phyloP scores from a whole-genome alignment of 2,113 vertebrate species.

The Nesospiza acunhae region DNA sequence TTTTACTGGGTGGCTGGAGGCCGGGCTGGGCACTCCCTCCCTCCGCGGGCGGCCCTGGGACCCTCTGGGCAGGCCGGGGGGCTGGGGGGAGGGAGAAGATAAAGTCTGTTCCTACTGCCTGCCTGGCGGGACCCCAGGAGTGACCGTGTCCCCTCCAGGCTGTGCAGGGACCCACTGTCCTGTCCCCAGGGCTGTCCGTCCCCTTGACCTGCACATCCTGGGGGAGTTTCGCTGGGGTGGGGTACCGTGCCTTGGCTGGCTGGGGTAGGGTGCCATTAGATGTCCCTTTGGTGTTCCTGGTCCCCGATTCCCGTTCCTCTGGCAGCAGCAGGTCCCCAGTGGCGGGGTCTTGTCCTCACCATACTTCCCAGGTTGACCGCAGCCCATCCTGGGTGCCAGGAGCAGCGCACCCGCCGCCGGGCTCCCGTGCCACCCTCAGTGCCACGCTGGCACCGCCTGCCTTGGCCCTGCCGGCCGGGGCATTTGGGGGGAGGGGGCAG shows the following conservation, averaged over 20 bases:
- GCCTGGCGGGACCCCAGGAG: neutral
- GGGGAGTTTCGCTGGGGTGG: neutral
- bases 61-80: neutral
- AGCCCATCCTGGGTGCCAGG: neutral
- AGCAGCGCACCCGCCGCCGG: rapidly evolving
- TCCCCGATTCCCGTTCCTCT: neutral
- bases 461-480: neutral
- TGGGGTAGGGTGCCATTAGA: neutral
- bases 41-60: rapidly evolving
- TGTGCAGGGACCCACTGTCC: neutral
- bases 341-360: neutral
- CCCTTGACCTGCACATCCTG: rapidly evolving
- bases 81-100: neutral
- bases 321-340: neutral
- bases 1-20: neutral
- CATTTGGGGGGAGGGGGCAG: neutral
- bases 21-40: neutral
- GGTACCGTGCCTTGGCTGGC: neutral
- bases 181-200: neutral
- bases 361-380: neutral
- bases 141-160: neutral
- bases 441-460: neutral
- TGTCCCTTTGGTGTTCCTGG: neutral
- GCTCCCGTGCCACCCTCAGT: neutral
- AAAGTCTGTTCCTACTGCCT: neutral